Evolutionary conservation across 2,113 vertebrate genomes (phyloP).

Genomic region (Odocoileus hemionus): DNA sequence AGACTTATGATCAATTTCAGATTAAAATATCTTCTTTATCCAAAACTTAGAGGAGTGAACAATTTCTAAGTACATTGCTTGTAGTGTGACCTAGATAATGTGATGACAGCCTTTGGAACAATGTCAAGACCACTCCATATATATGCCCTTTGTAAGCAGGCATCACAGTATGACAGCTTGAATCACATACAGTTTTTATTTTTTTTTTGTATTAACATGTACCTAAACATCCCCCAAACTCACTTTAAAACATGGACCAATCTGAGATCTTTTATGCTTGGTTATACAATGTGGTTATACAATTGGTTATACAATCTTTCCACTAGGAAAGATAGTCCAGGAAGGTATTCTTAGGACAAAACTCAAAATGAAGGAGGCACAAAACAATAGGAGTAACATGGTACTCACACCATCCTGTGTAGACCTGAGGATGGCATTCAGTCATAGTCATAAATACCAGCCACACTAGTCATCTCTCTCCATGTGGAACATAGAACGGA

Average conservation of each 20-base stretch:
- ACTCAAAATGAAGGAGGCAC: background rate
- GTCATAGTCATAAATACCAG: background rate
- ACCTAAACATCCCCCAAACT: background rate
- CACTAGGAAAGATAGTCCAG: background rate
- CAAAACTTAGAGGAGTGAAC: background rate
- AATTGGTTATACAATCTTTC: no score
- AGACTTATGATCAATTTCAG: constrained; percentile 20
- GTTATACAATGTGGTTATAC: background rate
- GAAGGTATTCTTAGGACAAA: background rate
- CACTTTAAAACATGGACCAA: background rate
- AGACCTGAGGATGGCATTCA: background rate
- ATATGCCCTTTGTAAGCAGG: background rate
- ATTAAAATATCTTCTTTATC: constrained; percentile 12
- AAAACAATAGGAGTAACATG: background rate
- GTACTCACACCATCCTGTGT: background rate
- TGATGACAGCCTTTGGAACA: constrained; percentile 43
- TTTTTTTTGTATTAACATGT: background rate
- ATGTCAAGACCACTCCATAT: background rate
- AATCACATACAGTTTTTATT: background rate
- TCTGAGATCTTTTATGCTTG: background rate
- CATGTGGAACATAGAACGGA: background rate
- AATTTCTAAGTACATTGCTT: constrained; percentile 23
- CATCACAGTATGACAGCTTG: background rate
- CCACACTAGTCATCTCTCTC: background rate
- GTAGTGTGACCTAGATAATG: constrained; percentile 3